phyloP scores from a whole-genome alignment of 2,888 invertebrate genomes.

The Copidosoma aretas region DNA sequence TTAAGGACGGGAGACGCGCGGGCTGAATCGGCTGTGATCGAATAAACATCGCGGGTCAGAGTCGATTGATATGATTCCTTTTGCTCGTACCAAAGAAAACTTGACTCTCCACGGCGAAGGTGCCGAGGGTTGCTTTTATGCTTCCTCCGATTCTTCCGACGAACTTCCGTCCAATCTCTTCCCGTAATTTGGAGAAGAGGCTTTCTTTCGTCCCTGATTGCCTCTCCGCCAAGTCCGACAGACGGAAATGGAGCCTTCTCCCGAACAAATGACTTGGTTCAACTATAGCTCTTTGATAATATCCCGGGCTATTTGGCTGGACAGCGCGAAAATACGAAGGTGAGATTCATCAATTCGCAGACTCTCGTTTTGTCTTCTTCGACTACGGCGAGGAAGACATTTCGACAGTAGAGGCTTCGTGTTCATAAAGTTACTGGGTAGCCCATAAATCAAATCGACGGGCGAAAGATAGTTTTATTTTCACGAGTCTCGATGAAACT shows the following conservation, averaged over 20 bases:
- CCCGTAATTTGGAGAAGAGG: conserved; percentile 4
- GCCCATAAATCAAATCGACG: no score
- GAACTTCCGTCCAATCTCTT: not conserved
- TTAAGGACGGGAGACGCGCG: no score
- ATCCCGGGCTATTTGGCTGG: not conserved
- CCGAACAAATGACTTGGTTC: conserved; percentile 1
- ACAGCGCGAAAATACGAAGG: not conserved
- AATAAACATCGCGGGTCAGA: no score
- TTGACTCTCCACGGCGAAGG: not conserved
- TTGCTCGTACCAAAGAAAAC: not conserved
- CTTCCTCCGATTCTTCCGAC: not conserved
- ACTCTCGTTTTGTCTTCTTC: not conserved
- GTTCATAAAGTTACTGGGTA: no score
- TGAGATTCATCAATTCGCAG: not conserved
- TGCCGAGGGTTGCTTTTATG: not conserved
- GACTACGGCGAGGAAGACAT: not conserved
- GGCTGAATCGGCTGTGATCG: no score
- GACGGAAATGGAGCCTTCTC: not conserved
- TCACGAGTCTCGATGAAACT: no score
- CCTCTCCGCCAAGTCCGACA: not conserved
- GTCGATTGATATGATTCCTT: no score
- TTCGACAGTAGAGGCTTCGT: not conserved
- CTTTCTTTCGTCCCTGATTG: not conserved
- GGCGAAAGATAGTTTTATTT: no score
- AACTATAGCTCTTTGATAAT: not conserved